A percentile compares a stretch with the other conserved stretches of the same genome.
Evolutionary conservation across 2,113 vertebrate genomes (phyloP).

Genomic region (Aramus guarauna): DNA sequence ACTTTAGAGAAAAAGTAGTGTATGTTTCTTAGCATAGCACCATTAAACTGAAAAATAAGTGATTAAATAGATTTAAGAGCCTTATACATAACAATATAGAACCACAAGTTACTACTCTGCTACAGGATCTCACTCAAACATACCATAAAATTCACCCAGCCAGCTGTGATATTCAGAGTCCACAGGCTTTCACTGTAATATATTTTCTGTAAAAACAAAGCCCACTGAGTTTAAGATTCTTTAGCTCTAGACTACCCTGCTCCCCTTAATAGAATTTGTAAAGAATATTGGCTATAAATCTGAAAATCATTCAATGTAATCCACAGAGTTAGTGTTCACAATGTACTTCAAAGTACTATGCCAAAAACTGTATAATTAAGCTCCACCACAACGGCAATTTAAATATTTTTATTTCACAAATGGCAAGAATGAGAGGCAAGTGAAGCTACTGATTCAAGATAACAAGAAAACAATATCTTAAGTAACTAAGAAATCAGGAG

Average conservation of each 20-base stretch:
- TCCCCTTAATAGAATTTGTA: neutral
- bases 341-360: neutral
- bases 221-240: neutral
- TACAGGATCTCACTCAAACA: neutral
- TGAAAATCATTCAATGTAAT: neutral
- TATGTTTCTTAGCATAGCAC: neutral
- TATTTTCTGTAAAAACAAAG: neutral
- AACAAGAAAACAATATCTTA: neutral
- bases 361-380: neutral
- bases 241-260: neutral
- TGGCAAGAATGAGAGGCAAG: neutral
- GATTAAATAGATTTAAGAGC: neutral
- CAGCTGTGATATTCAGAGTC: neutral
- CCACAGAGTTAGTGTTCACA: neutral
- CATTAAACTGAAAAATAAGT: neutral
- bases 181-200: neutral
- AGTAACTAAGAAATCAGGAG: neutral
- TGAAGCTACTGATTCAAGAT: neutral
- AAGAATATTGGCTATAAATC: neutral
- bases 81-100: neutral
- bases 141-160: neutral
- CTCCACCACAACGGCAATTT: neutral
- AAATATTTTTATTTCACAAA: neutral
- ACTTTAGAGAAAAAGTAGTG: neutral
- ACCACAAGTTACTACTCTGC: neutral